phyloP scores from a whole-genome alignment of 92 coral and sea anemone species.

The Epizoanthus scotinus region DNA sequence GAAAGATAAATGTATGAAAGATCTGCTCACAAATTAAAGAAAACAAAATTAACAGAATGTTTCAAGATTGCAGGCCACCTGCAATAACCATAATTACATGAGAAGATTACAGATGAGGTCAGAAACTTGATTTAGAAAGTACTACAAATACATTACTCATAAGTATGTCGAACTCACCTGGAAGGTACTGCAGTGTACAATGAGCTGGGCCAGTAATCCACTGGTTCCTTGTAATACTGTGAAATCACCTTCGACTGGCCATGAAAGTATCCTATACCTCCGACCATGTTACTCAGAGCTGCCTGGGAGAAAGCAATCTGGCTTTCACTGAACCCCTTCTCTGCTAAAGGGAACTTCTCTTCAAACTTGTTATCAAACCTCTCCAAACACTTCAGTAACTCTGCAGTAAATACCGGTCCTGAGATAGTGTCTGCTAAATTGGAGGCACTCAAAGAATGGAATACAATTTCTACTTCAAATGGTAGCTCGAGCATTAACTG shows the following conservation, averaged over 20 bases:
- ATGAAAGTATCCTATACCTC: slow-evolving; percentile 94
- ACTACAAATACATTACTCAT: neutral
- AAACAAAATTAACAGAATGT: too few relatives aligned
- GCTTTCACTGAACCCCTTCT: slow-evolving; percentile 71
- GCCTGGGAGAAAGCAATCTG: slow-evolving; percentile 89
- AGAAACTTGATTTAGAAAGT: neutral
- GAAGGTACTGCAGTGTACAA: slow-evolving; percentile 97
- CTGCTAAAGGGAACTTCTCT: slow-evolving; percentile 77
- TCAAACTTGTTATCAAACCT: slow-evolving; percentile 87
- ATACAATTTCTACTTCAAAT: slow-evolving; percentile 82
- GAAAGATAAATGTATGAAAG: too few relatives aligned
- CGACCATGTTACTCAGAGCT: slow-evolving; percentile 86
- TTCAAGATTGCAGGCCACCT: too few relatives aligned
- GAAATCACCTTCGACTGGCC: slow-evolving; percentile 92
- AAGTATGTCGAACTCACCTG: slow-evolving; percentile 30
- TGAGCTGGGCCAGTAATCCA: slow-evolving; percentile 93
- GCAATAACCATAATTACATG: too few relatives aligned
- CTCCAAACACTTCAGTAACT: slow-evolving; percentile 59
- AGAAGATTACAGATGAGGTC: too few relatives aligned
- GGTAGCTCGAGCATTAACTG: slow-evolving; percentile 89
- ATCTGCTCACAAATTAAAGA: too few relatives aligned
- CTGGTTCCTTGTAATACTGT: slow-evolving; percentile 77
- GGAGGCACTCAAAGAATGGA: slow-evolving; percentile 80
- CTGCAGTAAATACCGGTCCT: slow-evolving; percentile 72
- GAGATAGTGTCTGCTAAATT: slow-evolving; percentile 58